These are phyloP conservation scores for Brachylomia viminalis DNA, from an alignment of 2,888 invertebrate genomes.

Conservation along the genomic window DNA sequence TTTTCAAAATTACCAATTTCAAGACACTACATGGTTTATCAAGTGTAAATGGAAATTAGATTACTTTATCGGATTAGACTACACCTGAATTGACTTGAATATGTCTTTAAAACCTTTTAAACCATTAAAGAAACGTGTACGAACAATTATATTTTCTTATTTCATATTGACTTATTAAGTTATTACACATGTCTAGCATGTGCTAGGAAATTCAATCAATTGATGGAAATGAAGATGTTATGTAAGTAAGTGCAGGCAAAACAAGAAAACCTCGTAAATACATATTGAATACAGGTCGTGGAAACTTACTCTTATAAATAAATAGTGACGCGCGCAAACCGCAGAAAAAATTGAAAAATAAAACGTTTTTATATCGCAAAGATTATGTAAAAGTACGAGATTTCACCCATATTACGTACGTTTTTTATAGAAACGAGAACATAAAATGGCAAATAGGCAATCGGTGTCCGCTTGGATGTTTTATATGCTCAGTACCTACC, in stretches of 20 bases:
- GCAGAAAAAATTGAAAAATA: conserved; percentile 30
- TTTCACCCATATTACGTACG: conserved; percentile 56
- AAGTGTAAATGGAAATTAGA: too few relatives aligned
- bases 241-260: conserved; percentile 20
- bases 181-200: too few relatives aligned
- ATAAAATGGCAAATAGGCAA: conserved; percentile 68
- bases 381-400: conserved; percentile 57
- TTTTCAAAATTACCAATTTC: too few relatives aligned
- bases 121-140: neutral
- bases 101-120: neutral
- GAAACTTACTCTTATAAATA: conserved; percentile 18
- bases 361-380: conserved; percentile 47
- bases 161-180: too few relatives aligned
- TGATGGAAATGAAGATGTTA: conserved; percentile 30
- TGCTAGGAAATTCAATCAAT: conserved; percentile 21
- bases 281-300: conserved; percentile 29
- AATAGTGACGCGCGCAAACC: conserved; percentile 48
- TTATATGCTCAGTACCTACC: conserved; percentile 61
- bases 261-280: conserved; percentile 32
- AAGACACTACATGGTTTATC: too few relatives aligned
- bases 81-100: neutral
- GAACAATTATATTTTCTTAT: neutral
- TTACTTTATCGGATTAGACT: too few relatives aligned
- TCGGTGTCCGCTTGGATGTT: conserved; percentile 66
- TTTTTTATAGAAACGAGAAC: conserved; percentile 66